Percentiles rank a stretch among this genome's conserved stretches.
These are phyloP conservation scores for Eulemur rubriventer DNA, from an alignment of 2,797 vertebrate species.

Conservation along the genomic window DNA sequence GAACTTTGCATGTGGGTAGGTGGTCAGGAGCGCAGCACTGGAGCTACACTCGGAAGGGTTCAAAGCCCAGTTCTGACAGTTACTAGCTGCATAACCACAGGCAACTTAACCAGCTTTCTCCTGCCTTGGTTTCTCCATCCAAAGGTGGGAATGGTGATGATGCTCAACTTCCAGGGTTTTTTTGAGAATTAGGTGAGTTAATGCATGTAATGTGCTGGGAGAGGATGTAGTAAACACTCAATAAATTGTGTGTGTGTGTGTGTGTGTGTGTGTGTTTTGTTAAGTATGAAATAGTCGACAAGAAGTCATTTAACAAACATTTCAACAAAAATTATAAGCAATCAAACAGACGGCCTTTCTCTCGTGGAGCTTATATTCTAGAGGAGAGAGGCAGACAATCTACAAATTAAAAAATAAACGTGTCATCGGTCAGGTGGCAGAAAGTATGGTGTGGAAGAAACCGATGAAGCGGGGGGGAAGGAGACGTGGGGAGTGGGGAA, in stretches of 20 bases:
- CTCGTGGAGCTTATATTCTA: not conserved
- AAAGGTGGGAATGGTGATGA: not conserved
- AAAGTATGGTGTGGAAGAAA: not conserved
- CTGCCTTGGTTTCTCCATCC: not conserved
- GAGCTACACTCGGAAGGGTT: not conserved
- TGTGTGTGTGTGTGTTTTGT: not conserved
- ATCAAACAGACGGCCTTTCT: not conserved
- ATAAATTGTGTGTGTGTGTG: not conserved
- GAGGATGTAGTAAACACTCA: not conserved
- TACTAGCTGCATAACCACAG: not conserved
- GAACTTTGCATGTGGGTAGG: not conserved
- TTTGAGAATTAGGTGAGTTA: not conserved
- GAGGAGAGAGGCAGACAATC: not conserved
- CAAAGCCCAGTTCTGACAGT: not conserved
- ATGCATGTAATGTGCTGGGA: not conserved
- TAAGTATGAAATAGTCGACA: not conserved
- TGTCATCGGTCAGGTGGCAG: not conserved
- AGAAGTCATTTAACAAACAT: not conserved
- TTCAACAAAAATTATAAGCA: not conserved
- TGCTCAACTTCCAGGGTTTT: not conserved
- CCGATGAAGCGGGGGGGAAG: not conserved
- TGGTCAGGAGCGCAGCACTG: not conserved
- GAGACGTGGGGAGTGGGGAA: not conserved
- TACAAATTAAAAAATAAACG: not conserved
- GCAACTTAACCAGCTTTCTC: not conserved